Evolutionary conservation across 2,797 vertebrate genomes (phyloP).

Genomic region (Rhabdophis nuchalis): DNA sequence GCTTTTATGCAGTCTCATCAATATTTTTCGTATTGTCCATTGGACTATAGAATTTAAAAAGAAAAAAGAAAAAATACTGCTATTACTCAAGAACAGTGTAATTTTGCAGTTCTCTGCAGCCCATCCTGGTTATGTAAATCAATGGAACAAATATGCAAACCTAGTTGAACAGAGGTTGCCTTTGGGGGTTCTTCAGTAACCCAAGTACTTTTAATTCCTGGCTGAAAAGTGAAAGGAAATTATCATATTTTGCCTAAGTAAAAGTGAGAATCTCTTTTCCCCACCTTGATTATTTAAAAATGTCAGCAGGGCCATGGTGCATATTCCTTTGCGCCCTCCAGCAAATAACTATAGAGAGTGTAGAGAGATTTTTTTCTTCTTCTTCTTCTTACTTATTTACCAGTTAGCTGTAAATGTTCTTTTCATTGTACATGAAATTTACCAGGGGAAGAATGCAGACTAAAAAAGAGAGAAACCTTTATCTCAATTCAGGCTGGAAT

Average conservation of each 20-base stretch:
- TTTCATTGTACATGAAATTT: conserved; percentile 50
- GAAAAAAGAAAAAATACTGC: not conserved
- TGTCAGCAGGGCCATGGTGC: conserved; percentile 51
- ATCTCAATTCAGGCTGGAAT: conserved; percentile 20
- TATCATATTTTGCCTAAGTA: conserved; percentile 40
- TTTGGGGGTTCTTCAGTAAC: conserved; percentile 61
- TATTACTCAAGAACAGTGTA: conserved; percentile 52
- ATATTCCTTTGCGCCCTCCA: conserved; percentile 37
- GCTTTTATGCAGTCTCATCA: conserved; percentile 54
- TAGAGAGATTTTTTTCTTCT: not conserved
- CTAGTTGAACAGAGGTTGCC: conserved; percentile 63
- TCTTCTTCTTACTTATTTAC: conserved; percentile 43
- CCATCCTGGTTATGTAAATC: conserved; percentile 60
- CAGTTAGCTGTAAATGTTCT: conserved; percentile 42
- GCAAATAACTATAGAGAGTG: conserved; percentile 57
- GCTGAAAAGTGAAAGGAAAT: conserved; percentile 52
- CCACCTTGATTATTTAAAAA: conserved; percentile 51
- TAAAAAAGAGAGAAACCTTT: not conserved
- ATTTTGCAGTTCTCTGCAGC: conserved; percentile 53
- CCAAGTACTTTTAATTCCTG: conserved; percentile 65
- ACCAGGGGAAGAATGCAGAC: not conserved
- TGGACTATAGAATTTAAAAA: conserved; percentile 42
- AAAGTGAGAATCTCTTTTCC: not conserved
- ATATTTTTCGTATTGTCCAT: conserved; percentile 58
- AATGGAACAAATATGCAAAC: conserved; percentile 67